Evolutionary conservation across 2,888 invertebrate species (phyloP), one percentile per base, ranked within the genome.

Genomic region (Amiota minor): DNA sequence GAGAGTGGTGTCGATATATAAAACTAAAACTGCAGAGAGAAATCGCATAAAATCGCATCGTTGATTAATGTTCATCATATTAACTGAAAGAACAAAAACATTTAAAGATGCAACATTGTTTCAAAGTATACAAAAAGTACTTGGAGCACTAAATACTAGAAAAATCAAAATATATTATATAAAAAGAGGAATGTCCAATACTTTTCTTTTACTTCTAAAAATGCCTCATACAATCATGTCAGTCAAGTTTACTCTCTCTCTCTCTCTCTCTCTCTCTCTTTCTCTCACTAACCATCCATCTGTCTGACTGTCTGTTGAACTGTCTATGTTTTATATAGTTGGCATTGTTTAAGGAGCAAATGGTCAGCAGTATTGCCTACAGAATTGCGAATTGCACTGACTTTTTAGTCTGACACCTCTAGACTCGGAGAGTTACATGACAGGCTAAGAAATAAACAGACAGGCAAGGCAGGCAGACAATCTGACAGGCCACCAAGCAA

Each of bases 311-410:
- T 65, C 14, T 16, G 20, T 59, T 12, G 11, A 20, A 10, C 59
- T 59, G 1, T 59, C 18, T 59, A 18, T 56, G 56, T 35, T 35
- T 35, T 35, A 35, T 35, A 35, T 59, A 12, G 18, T 59, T 16
- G 18, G 53, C 59, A 18, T 20, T 35, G 35, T 35, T 35, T 35
- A 35, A 59, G 20, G 10, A 16, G 50, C 67, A 49, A 67, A 49
- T 50, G 67, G 47, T 67, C 67, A 67, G 65, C 20, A 49, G 50
- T 53, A 68, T 68, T 53, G 67, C 67, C 67, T 53, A 23, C 16
- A 68, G 50, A 68, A 20, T 20, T 59, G 6, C 53, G 11, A 59
- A 35, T 35, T 35, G 14, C 50, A 68, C 23, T 53, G 67, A 68
- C 67, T 53, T 68, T 50, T 46, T 53, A 12, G 67, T 50, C 67